These are phyloP conservation scores for Bradynema listronoti DNA, from an alignment of 1,140 invertebrate genomes.

Conservation along the genomic window DNA sequence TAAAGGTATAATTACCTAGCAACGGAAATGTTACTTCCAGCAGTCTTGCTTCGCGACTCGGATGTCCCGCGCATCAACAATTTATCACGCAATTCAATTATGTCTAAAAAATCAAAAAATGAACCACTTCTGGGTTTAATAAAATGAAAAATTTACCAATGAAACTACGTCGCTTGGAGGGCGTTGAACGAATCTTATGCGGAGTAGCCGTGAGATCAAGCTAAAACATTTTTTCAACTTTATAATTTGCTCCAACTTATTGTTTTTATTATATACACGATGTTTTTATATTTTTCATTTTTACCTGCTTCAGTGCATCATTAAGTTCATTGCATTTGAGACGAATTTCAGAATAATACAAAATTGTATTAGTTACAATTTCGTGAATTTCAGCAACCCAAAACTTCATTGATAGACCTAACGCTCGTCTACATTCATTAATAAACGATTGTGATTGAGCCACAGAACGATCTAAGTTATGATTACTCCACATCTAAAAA, in stretches of 20 bases:
- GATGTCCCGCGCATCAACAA: slow-evolving; percentile 49
- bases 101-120: no score
- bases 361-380: slow-evolving; percentile 57
- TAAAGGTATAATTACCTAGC: slow-evolving; percentile 43
- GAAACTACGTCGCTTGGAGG: slow-evolving; percentile 53
- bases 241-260: no score
- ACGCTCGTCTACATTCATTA: slow-evolving; percentile 53
- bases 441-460: slow-evolving; percentile 57
- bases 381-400: slow-evolving; percentile 58
- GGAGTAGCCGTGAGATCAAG: slow-evolving; percentile 56
- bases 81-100: slow-evolving; percentile 55
- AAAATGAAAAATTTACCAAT: no score
- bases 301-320: slow-evolving; percentile 56
- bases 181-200: slow-evolving; percentile 57
- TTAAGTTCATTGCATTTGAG: slow-evolving; percentile 56
- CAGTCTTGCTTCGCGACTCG: slow-evolving; percentile 28
- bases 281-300: no score
- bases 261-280: no score
- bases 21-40: slow-evolving; percentile 55
- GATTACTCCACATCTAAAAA: slow-evolving; percentile 56
- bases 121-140: no score
- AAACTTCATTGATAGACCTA: slow-evolving; percentile 58
- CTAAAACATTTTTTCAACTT: no score
- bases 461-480: slow-evolving; percentile 54
- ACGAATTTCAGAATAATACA: slow-evolving; percentile 48